Evolutionary conservation across 2,888 invertebrate species (phyloP).

Genomic region (Smittia aterrima): DNA sequence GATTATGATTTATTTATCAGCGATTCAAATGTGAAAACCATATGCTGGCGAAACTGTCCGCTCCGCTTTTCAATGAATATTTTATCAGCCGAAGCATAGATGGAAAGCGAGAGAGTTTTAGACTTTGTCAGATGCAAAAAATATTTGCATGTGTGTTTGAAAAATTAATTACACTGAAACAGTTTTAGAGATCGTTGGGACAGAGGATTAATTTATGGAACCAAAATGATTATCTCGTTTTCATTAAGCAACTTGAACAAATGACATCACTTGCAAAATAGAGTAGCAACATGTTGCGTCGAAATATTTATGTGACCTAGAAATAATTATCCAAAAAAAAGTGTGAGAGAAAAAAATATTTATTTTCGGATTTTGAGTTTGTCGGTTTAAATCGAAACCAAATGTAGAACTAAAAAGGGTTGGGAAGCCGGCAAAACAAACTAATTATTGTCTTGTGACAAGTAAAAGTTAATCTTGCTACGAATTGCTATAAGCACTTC

Average conservation of each 20-base stretch:
- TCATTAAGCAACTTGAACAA: neutral
- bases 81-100: constrained; percentile 17
- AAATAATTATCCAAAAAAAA: too few species aligned
- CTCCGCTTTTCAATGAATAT: constrained; percentile 18
- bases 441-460: too few species aligned
- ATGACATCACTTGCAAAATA: neutral
- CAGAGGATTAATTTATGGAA: constrained; percentile 1
- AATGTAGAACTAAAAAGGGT: too few species aligned
- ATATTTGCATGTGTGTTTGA: constrained; percentile 20
- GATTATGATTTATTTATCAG: constrained; percentile 42
- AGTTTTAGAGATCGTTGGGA: neutral
- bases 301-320: constrained; percentile 8
- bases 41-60: constrained; percentile 36
- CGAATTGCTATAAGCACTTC: too few species aligned
- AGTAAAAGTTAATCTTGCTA: too few species aligned
- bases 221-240: neutral
- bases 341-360: too few species aligned
- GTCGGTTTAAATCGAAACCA: neutral
- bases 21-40: constrained; percentile 36
- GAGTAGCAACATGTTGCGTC: neutral
- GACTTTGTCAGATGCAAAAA: constrained; percentile 3
- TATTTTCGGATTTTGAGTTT: too few species aligned
- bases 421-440: too few species aligned
- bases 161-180: constrained; percentile 11
- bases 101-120: neutral